Percentiles rank a stretch among this genome's conserved stretches.
These are phyloP conservation scores for Sinelater perroti DNA, from an alignment of 2,888 invertebrate genomes.

Conservation along the genomic window DNA sequence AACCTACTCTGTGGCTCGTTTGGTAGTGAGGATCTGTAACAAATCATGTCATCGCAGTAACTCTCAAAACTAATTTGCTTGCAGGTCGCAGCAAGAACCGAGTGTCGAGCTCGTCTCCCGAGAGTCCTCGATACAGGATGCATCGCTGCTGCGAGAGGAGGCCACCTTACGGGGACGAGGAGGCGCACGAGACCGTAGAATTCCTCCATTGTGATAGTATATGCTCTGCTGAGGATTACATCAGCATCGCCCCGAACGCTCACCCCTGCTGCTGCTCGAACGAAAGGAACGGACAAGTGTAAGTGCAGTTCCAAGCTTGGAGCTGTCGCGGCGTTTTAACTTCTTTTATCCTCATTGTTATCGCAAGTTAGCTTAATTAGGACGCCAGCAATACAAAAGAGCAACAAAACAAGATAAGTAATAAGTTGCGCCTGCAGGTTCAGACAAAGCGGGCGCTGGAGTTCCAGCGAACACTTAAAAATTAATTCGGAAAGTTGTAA, in stretches of 20 bases:
- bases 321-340: too few relatives aligned
- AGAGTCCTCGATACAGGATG: constrained; percentile 48
- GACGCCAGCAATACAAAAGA: too few relatives aligned
- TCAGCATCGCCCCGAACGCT: constrained; percentile 59
- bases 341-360: too few relatives aligned
- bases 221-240: constrained; percentile 52
- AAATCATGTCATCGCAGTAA: too few relatives aligned
- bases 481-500: too few relatives aligned
- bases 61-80: constrained; percentile 32
- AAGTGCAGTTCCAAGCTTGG: constrained; percentile 41
- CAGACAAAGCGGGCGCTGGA: too few relatives aligned
- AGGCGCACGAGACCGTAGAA: constrained; percentile 58
- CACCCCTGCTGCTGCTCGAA: constrained; percentile 64
- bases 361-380: too few relatives aligned
- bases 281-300: constrained; percentile 65
- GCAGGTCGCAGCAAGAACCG: constrained; percentile 41
- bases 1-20: too few relatives aligned
- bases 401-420: too few relatives aligned
- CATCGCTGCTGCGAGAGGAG: constrained; percentile 60
- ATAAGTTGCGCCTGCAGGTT: too few relatives aligned
- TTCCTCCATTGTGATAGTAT: constrained; percentile 53
- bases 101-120: constrained; percentile 43
- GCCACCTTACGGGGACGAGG: constrained; percentile 44
- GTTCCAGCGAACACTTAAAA: too few relatives aligned
- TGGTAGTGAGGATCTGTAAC: too few relatives aligned